These are phyloP conservation scores for Merluccius polli DNA, from an alignment of 2,797 vertebrate genomes.

Conservation along the genomic window DNA sequence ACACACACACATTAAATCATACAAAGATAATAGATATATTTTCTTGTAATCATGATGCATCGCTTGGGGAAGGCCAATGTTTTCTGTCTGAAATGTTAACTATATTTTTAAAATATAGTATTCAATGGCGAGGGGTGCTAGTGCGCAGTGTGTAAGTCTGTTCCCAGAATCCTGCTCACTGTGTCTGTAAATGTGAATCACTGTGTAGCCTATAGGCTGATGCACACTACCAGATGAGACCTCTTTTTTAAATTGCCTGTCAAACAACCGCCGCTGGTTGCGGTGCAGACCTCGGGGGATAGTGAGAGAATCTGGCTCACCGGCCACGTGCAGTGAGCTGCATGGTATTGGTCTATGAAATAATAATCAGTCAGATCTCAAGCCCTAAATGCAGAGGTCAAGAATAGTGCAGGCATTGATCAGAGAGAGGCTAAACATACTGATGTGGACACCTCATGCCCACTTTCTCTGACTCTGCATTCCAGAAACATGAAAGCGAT, in stretches of 20 bases:
- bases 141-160: conserved; percentile 68
- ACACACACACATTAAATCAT: background rate
- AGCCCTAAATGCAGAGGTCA: background rate
- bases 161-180: conserved; percentile 17
- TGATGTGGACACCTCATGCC: background rate
- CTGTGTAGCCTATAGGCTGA: background rate
- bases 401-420: background rate
- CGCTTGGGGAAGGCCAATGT: background rate
- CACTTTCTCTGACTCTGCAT: background rate
- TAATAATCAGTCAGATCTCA: background rate
- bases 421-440: background rate
- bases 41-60: background rate
- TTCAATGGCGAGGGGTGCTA: conserved; percentile 61
- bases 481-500: background rate
- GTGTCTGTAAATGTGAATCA: conserved; percentile 3
- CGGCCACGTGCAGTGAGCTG: background rate
- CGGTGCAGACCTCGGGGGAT: no score
- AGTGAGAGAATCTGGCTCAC: background rate
- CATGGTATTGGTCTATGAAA: background rate
- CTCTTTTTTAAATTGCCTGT: background rate
- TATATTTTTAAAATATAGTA: conserved; percentile 45
- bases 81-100: background rate
- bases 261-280: background rate
- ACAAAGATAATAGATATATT: background rate
- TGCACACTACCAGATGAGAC: conserved; percentile 30